Base-by-base conservation (phyloP, 2,888 invertebrate genomes). In the Rhagonycha fulva region DNA sequence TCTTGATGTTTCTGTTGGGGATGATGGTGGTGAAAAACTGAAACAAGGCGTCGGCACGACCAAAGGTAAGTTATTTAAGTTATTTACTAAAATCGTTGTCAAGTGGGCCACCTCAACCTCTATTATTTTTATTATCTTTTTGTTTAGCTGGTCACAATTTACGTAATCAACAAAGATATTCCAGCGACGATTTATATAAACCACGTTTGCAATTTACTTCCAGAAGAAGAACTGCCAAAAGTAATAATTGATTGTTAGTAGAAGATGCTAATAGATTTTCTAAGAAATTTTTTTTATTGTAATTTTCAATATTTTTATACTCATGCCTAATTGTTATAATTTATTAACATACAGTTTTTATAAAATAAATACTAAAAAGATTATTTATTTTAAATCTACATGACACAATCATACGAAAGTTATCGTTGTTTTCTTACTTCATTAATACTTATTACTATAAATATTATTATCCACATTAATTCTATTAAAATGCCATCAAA, bases 401-500 rank as follows among this genome's bases (percentile, higher is more conserved):
- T 32, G 24, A 71, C 66, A 32, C 32, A 71, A 32, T 62, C 23
- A 19, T 24, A 66, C 14, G 23, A 71, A 63, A 11, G 14, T 80
- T 85, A 87, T 80, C 86, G 81, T 73, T 82, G 84, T 66, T 80
- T 80, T 78, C 85, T 87, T 26, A 87, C 82, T 62, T 84, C 79
- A 74, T 82, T 82, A 9, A 84, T 76, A 76, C 85, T 86, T 10
- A 86, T 73, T 11, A 83, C 28, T 24, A 83, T 82, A 23, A 87
- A 82, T 10, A 82, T 62, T 12, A 84, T 19, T 26, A 85, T 85
- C 95, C 95, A 96, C 1, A 88, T 89, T 0, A 90, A 10, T 28
- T 92, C 90, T 0, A 94, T 91, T 0, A 94, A 85, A 83, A 95
- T 93, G 0, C 97, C 97, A 72, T 89, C 89, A 86, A 93, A 93